Evolutionary conservation across 1,140 invertebrate species (phyloP), one percentile per base, ranked within the genome.

Genomic region (Caenorhabditis inopinata): DNA sequence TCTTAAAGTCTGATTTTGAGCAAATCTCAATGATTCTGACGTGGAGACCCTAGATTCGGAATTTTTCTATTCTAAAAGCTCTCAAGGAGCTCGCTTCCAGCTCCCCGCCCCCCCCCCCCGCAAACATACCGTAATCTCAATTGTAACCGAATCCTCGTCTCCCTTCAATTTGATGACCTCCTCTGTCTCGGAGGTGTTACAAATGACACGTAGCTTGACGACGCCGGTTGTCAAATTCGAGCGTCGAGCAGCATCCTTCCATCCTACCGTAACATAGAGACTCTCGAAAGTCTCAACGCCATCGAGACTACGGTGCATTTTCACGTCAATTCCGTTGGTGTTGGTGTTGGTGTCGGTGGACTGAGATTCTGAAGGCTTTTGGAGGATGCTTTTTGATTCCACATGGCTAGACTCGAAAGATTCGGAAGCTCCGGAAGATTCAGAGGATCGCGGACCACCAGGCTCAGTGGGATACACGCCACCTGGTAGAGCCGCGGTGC

Each of bases 51-150:
- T n/a, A n/a, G n/a, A n/a, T n/a, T n/a, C n/a, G n/a, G n/a, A n/a
- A n/a, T n/a, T n/a, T n/a, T n/a, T n/a, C 18, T 38, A 21, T 18
- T 68, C n/a, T 5, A 7, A 32, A 58, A 7, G 7, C 25, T 58
- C 51, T 58, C 14, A 16, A 58, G 12, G 11, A 58, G 51, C 27
- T 32, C n/a, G n/a, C n/a, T n/a, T n/a, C n/a, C n/a, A n/a, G n/a
- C n/a, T n/a, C n/a, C n/a, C n/a, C n/a, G n/a, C n/a, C n/a, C 7
- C 16, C 12, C 1, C 25, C 11, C 1, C n/a, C n/a, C n/a, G n/a
- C n/a, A 51, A 23, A 1, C 76, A n/a, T 45, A 78, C 76, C 32
- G 35, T 62, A 49, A 78, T 78, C 38, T 78, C 76, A 29, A 78
- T 62, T 5, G 76, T 78, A 27, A 78, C 76, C 7, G 76, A 62